phyloP scores from a whole-genome alignment of 2,888 invertebrate species.

The Halocaridina rubra region DNA sequence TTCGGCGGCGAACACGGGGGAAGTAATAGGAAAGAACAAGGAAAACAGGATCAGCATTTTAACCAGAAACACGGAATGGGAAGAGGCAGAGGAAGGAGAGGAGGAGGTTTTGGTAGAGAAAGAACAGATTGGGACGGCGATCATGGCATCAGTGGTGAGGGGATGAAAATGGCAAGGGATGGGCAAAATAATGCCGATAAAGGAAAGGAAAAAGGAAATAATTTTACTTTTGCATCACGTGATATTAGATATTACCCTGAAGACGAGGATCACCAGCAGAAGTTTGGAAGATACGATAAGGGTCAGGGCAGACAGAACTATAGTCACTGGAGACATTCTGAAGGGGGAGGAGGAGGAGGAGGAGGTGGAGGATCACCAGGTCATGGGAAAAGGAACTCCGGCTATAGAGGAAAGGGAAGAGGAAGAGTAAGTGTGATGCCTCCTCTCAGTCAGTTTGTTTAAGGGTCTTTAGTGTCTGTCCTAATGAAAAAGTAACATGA shows the following conservation, averaged over 20 bases:
- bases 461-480: too few species aligned
- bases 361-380: conserved; percentile 12
- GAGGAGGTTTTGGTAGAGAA: conserved; percentile 12
- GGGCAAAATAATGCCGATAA: background rate
- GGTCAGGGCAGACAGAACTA: background rate
- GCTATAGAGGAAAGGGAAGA: background rate
- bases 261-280: conserved; percentile 6
- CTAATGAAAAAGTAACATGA: background rate
- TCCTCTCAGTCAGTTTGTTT: too few species aligned
- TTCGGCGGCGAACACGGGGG: background rate
- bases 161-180: background rate
- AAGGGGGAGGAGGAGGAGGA: conserved; percentile 4
- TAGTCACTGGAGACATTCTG: background rate
- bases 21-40: background rate
- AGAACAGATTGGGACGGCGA: background rate
- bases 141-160: background rate
- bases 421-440: background rate
- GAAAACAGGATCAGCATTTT: background rate
- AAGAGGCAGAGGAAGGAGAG: conserved; percentile 7
- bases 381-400: background rate
- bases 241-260: conserved; percentile 34
- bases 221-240: conserved; percentile 13
- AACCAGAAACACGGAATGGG: too few species aligned
- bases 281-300: background rate
- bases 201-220: background rate